Evolutionary conservation across 2,888 invertebrate genomes (phyloP).

Genomic region (Gortyna flavago): DNA sequence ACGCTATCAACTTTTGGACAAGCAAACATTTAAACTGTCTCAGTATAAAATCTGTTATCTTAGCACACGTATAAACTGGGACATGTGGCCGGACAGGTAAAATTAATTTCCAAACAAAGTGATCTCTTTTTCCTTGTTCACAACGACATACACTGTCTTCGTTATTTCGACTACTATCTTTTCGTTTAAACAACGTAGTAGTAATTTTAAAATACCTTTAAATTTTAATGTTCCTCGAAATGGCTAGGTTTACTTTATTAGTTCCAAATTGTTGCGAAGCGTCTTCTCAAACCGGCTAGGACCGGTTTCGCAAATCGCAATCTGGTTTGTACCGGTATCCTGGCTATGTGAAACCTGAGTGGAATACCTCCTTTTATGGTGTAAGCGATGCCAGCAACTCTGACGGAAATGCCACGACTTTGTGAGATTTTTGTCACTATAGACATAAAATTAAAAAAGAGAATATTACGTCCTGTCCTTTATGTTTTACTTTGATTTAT

Average conservation of each 20-base stretch:
- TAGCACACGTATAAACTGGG: conserved; percentile 4
- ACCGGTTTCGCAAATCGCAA: conserved; percentile 50
- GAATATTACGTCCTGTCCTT: neutral
- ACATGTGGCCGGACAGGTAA: conserved; percentile 22
- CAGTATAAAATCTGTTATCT: conserved; percentile 26
- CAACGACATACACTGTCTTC: conserved; percentile 15
- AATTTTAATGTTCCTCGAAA: conserved; percentile 32
- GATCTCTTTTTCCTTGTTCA: conserved; percentile 28
- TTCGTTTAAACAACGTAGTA: conserved; percentile 7
- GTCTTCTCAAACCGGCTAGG: conserved; percentile 44
- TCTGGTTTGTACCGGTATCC: conserved; percentile 55
- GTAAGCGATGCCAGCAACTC: conserved; percentile 32
- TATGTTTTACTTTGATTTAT: neutral
- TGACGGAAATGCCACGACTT: conserved; percentile 24
- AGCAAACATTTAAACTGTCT: conserved; percentile 30
- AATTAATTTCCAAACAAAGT: conserved; percentile 36
- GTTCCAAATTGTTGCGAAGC: conserved; percentile 37
- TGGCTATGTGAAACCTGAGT: conserved; percentile 47
- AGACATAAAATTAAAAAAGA: neutral
- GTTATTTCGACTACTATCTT: conserved; percentile 30
- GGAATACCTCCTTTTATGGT: too few relatives aligned
- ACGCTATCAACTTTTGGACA: neutral
- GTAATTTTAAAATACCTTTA: neutral
- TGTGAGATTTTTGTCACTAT: neutral
- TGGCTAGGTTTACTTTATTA: conserved; percentile 41